Evolutionary conservation across 2,888 invertebrate species (phyloP), one percentile per base, ranked within the genome.

Genomic region (Hoplodrina blanda): DNA sequence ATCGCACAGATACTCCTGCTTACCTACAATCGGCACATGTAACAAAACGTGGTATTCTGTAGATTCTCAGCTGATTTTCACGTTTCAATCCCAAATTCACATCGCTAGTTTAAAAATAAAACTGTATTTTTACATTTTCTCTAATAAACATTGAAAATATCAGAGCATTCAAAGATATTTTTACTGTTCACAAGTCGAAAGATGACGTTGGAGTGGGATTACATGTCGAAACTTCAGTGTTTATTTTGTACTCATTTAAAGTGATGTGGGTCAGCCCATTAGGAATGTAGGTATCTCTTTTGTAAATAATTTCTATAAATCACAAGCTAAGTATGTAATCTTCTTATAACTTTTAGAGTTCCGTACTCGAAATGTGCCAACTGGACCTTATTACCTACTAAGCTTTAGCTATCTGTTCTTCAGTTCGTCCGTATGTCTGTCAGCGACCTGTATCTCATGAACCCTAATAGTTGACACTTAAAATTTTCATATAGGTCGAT

Each of bases 121-220:
- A 20, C 20, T 11, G 33, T 64, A 76, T 78, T 76, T 72, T 76
- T 80, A 73, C 52, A 68, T 56, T 62, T 37, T 59, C 62, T 59
- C 33, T 65, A 68, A 60, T 77, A 64, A 62, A 67, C 67, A 72
- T 68, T 73, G 63, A 62, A 76, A 59, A 80, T 80, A 81, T 77
- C 69, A 61, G 64, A 64, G 59, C 65, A 69, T 77, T 69, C 71
- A 53, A 59, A 72, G 62, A 61, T 69, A 80, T 80, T 76, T 80
- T 73, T 73, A 72, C 50, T 44, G 25, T 61, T 80, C 30, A 15
- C 66, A 61, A 53, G 65, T 60, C 60, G 62, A 59, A 65, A 53
- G 76, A 76, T 25, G 46, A 66, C n/a, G 53, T 62, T 46, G 56
- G 52, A 56, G 59, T 63, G n/a, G 56, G 62, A 25, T 65, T 77